Base-by-base conservation (phyloP, 2,113 vertebrate species). In the Sakesphorus luctuosus region DNA sequence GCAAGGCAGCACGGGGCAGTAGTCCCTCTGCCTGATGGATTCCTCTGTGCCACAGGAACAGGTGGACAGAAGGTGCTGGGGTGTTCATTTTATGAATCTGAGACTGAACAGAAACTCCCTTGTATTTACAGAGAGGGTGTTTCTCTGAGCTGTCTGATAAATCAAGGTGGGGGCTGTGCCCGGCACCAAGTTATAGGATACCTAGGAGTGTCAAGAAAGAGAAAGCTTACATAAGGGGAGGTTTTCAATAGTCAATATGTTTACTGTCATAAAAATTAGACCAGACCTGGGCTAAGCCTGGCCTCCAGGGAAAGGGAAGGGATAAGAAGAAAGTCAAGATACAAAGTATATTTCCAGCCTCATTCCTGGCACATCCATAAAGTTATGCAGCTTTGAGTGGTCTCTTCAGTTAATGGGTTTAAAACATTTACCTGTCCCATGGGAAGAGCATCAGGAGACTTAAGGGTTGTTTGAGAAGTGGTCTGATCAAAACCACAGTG, bases 121-220 rank as follows among this genome's bases (percentile, higher is more conserved):
- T 44, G 7, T 97, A 33, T 96, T 97, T 91, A 90, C 92, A 80
- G 94, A 97, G 13, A 23, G 82, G 73, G 97, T 50, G 95, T 96
- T 92, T 56, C 76, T 68, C 81, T 62, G 52, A 74, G 72, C 44
- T 62, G 21, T 33, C 36, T 55, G 88, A 93, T 90, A 95, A 96
- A 86, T 61, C 19, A 6, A 72, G 89, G 63, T 86, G 66, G n/a
- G 38, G 38, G 49, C 36, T 88, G 65, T 72, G 62, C 74, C 89
- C 36, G 81, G 71, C n/a, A 84, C 52, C 29, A 33, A 68, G 76
- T 66, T 62, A 53, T 8, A 59, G 55, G 47, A 53, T 8, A 18
- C 73, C 71, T 68, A 93, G 46, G 71, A 90, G 46, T 36, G 66
- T 62, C 84, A 80, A 85, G 38, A 71, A 91, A 84, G 1, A 38